phyloP scores from a whole-genome alignment of 2,888 invertebrate species.

The Ichneumon xanthorius region DNA sequence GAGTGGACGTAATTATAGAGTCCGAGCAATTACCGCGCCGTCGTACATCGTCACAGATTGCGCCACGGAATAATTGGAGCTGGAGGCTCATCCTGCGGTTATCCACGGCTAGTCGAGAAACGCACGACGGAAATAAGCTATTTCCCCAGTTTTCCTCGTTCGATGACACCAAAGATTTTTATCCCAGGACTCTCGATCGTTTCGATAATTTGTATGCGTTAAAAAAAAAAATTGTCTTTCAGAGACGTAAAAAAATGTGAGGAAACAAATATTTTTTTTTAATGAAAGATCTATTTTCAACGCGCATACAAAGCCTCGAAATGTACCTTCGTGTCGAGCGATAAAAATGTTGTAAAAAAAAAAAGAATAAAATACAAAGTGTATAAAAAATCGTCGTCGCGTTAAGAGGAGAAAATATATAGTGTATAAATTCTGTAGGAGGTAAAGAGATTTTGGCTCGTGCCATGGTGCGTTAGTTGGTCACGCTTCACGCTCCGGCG shows the following conservation, averaged over 20 bases:
- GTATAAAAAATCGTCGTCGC: neutral
- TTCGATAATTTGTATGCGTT: neutral
- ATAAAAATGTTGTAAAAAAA: neutral
- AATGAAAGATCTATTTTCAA: neutral
- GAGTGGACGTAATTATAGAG: slow-evolving; percentile 72
- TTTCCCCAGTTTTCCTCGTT: slow-evolving; percentile 62
- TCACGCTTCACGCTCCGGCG: slow-evolving; percentile 84
- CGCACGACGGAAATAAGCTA: slow-evolving; percentile 31
- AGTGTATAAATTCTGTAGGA: slow-evolving; percentile 53
- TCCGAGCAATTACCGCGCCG: slow-evolving; percentile 67
- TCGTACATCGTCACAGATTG: slow-evolving; percentile 74
- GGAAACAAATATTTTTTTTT: neutral
- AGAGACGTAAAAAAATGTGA: neutral
- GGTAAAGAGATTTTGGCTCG: slow-evolving; percentile 81
- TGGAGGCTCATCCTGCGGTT: slow-evolving; percentile 36
- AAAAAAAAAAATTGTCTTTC: neutral
- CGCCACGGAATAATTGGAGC: slow-evolving; percentile 74
- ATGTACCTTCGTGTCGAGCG: neutral
- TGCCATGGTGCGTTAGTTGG: slow-evolving; percentile 81
- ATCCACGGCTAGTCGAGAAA: slow-evolving; percentile 13
- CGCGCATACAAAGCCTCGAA: neutral
- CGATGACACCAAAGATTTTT: slow-evolving; percentile 30
- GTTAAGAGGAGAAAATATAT: neutral
- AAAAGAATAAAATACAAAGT: neutral
- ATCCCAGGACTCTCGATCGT: neutral